phyloP scores from a whole-genome alignment of 1,140 invertebrate species.

The Trichonephila clavipes region DNA sequence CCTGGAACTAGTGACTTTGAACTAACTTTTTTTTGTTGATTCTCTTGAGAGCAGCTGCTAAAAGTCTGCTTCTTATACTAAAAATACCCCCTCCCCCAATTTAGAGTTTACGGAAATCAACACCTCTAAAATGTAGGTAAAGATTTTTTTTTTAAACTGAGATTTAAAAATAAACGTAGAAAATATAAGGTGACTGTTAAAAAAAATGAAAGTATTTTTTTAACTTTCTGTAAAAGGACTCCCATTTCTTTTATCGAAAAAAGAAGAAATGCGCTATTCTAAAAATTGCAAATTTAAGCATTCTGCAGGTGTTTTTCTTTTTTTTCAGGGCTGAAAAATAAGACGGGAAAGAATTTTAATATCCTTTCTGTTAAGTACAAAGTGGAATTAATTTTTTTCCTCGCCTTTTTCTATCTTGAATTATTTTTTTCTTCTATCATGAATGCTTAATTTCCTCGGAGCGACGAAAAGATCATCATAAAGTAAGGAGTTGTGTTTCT shows the following conservation, averaged over 20 bases:
- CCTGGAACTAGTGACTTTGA: not conserved
- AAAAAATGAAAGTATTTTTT: slow-evolving; percentile 5
- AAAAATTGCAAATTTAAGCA: slow-evolving; percentile 28
- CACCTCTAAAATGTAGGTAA: not conserved
- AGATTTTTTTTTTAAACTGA: not conserved
- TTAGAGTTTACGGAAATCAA: not conserved
- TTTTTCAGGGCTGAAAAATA: slow-evolving; percentile 18
- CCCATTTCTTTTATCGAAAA: slow-evolving; percentile 37
- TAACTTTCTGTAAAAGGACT: not conserved
- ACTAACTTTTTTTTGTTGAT: not conserved
- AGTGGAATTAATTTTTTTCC: slow-evolving; percentile 3
- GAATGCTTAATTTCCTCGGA: slow-evolving; percentile 48
- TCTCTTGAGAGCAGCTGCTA: not conserved
- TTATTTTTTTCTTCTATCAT: slow-evolving; percentile 24
- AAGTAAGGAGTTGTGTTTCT: slow-evolving; percentile 13
- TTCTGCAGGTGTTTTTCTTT: not conserved
- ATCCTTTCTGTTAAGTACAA: slow-evolving; percentile 40
- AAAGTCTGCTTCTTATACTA: no score
- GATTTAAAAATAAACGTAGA: not conserved
- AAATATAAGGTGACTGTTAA: not conserved
- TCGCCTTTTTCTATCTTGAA: not conserved
- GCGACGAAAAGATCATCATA: slow-evolving; percentile 43
- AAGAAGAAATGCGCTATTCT: not conserved
- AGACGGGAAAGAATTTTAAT: slow-evolving; percentile 39
- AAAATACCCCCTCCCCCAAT: no score